Conservation (phyloP, 2,888 invertebrate species). For the Leucophora obtusa region DNA sequence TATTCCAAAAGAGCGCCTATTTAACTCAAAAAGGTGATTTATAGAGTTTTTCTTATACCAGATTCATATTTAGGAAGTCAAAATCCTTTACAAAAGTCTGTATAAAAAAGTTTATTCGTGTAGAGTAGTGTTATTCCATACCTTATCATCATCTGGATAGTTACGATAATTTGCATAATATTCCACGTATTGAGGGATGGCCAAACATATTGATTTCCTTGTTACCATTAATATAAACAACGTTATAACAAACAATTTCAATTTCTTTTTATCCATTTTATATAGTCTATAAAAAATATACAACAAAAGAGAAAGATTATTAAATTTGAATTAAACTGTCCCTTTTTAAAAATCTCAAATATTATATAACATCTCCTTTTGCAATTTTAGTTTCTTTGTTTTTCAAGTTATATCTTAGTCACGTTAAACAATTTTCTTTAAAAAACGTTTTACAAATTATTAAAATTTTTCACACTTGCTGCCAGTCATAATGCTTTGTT, state of each 20-base stretch:
- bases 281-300: conserved; percentile 27
- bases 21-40: too few relatives aligned
- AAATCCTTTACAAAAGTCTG: too few relatives aligned
- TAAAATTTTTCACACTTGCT: conserved; percentile 62
- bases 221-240: conserved; percentile 35
- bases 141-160: conserved; percentile 73
- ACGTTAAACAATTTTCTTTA: conserved; percentile 56
- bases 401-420: conserved; percentile 48
- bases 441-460: conserved; percentile 60
- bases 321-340: conserved; percentile 20
- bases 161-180: conserved; percentile 74
- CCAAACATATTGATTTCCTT: conserved; percentile 55
- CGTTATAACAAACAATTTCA: conserved; percentile 32
- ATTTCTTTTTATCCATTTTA: conserved; percentile 67
- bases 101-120: too few relatives aligned
- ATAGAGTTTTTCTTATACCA: too few relatives aligned
- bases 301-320: conserved; percentile 40
- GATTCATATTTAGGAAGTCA: too few relatives aligned
- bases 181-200: conserved; percentile 70
- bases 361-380: conserved; percentile 19
- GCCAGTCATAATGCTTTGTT: conserved; percentile 43
- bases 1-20: too few relatives aligned
- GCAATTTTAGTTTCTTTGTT: neutral
- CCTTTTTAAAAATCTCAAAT: conserved; percentile 38
- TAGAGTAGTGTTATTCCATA: too few relatives aligned